These are phyloP conservation scores for Tauraco hartlaubi DNA, from an alignment of 2,797 vertebrate genomes.

Conservation along the genomic window DNA sequence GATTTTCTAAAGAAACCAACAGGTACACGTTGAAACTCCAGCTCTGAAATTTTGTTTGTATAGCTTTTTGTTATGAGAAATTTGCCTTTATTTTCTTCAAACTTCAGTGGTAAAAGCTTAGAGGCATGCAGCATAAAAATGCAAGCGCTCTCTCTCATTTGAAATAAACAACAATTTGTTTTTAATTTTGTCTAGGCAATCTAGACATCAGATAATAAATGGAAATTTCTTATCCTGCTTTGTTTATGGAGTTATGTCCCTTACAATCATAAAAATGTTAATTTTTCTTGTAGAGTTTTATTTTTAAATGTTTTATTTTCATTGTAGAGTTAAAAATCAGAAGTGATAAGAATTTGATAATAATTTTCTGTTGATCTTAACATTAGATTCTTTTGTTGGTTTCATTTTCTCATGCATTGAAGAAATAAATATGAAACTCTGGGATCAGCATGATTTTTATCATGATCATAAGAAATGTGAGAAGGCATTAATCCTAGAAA, in stretches of 20 bases:
- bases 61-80: not conserved
- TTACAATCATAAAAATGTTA: not conserved
- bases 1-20: not conserved
- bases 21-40: not conserved
- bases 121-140: not conserved
- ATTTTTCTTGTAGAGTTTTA: not conserved
- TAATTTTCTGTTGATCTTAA: not conserved
- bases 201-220: not conserved
- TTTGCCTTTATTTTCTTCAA: not conserved
- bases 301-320: too few species aligned
- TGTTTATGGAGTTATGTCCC: not conserved
- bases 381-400: not conserved
- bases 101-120: not conserved
- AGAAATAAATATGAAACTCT: not conserved
- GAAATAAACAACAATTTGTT: not conserved
- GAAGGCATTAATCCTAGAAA: not conserved
- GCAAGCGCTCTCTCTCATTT: not conserved
- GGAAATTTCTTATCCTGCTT: not conserved
- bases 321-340: not conserved
- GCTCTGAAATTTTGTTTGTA: not conserved
- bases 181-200: not conserved
- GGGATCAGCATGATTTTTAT: not conserved
- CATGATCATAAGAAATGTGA: not conserved
- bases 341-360: not conserved
- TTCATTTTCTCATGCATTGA: not conserved